phyloP scores from a whole-genome alignment of 2,888 invertebrate genomes.

The Zeuzera pyrina region DNA sequence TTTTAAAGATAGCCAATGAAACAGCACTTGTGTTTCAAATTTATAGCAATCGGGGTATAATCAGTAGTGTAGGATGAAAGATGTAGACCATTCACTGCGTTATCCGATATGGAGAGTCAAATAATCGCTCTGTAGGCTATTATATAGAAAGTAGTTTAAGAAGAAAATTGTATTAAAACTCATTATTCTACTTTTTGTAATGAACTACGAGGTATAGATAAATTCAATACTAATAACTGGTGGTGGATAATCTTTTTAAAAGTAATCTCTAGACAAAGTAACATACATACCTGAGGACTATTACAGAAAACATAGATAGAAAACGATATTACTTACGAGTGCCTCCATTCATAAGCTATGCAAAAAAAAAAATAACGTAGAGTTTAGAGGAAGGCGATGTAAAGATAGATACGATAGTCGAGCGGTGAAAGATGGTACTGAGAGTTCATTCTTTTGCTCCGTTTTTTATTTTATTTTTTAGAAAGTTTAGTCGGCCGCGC shows the following conservation, averaged over 20 bases:
- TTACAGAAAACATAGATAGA: slow-evolving; percentile 22
- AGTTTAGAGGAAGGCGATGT: slow-evolving; percentile 25
- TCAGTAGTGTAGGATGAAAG: slow-evolving; percentile 55
- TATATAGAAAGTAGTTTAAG: slow-evolving; percentile 27
- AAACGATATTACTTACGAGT: slow-evolving; percentile 26
- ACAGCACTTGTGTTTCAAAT: slow-evolving; percentile 61
- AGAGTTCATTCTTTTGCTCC: slow-evolving; percentile 63
- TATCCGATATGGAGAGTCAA: slow-evolving; percentile 34
- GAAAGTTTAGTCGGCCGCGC: slow-evolving; percentile 66
- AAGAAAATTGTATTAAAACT: too few relatives aligned
- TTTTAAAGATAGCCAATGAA: slow-evolving; percentile 61
- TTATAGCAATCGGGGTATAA: slow-evolving; percentile 66
- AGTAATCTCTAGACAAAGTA: too few relatives aligned
- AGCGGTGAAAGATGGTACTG: slow-evolving; percentile 67
- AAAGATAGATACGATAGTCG: slow-evolving; percentile 53
- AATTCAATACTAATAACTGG: too few relatives aligned
- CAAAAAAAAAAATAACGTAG: slow-evolving; percentile 1
- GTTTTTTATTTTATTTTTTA: slow-evolving; percentile 62
- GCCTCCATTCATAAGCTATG: slow-evolving; percentile 16
- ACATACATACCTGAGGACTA: slow-evolving; percentile 26
- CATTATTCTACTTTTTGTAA: too few relatives aligned
- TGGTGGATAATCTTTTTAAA: too few relatives aligned
- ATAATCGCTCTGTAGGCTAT: slow-evolving; percentile 30
- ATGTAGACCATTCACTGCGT: slow-evolving; percentile 53
- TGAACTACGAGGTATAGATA: too few relatives aligned